A percentile compares a stretch with the other conserved stretches of the same genome.
These are phyloP conservation scores for Helleia helle DNA, from an alignment of 2,888 invertebrate genomes.

Conservation along the genomic window DNA sequence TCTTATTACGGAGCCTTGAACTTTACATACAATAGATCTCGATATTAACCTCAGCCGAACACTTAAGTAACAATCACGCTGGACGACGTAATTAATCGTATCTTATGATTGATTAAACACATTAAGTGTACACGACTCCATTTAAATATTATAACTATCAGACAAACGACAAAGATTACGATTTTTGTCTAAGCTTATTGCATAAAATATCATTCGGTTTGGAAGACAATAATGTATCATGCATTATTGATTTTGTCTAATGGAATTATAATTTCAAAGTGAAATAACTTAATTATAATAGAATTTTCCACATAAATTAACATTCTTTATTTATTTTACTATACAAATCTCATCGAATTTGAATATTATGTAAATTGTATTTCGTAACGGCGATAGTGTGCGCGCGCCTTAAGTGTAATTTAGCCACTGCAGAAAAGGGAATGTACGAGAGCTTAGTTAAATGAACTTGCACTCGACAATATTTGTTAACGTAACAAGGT, in stretches of 20 bases:
- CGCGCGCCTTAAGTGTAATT: conserved; percentile 20
- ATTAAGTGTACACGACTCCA: conserved; percentile 66
- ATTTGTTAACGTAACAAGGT: conserved; percentile 54
- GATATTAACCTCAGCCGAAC: conserved; percentile 55
- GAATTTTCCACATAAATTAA: conserved; percentile 1
- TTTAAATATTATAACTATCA: conserved; percentile 70
- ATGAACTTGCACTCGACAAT: conserved; percentile 37
- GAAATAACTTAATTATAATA: conserved; percentile 5
- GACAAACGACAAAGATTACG: conserved; percentile 63
- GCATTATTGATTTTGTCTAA: conserved; percentile 40
- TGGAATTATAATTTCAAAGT: conserved; percentile 5
- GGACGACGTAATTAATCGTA: conserved; percentile 65
- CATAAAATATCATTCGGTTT: conserved; percentile 54
- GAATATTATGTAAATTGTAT: conserved; percentile 3
- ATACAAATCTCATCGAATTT: too few species aligned
- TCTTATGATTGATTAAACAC: conserved; percentile 71
- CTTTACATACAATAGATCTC: conserved; percentile 67
- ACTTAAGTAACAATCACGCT: conserved; percentile 40
- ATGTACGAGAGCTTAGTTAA: conserved; percentile 27
- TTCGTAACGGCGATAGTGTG: conserved; percentile 9
- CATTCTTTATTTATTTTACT: conserved; percentile 1
- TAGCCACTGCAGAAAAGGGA: conserved; percentile 22
- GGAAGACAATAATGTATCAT: conserved; percentile 61
- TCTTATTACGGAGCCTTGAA: conserved; percentile 60
- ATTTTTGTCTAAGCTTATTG: conserved; percentile 69